Evolutionary conservation across 2,797 vertebrate genomes (phyloP).

Genomic region (Etheostoma perlongum): DNA sequence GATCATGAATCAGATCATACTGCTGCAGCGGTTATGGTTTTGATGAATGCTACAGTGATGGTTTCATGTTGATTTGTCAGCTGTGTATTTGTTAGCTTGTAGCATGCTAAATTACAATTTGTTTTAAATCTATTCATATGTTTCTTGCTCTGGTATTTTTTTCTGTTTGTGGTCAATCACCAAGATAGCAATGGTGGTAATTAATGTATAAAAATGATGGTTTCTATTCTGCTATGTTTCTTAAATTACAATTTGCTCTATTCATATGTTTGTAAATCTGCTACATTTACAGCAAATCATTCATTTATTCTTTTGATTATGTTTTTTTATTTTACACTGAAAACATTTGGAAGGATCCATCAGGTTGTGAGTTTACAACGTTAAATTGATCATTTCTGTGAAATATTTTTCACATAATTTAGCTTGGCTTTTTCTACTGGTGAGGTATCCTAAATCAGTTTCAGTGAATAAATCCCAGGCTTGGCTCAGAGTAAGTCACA

Average conservation of each 20-base stretch:
- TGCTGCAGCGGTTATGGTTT: background rate
- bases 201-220: background rate
- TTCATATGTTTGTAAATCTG: too few species aligned
- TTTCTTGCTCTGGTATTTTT: background rate
- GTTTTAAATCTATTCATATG: background rate
- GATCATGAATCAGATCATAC: slow-evolving; percentile 12
- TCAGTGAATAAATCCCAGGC: background rate
- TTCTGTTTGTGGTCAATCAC: background rate
- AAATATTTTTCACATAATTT: background rate
- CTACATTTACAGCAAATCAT: background rate
- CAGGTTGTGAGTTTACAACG: background rate
- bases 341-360: background rate
- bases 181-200: background rate
- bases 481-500: background rate
- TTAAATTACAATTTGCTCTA: too few species aligned
- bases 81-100: background rate
- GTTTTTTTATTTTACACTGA: background rate
- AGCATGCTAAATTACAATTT: background rate
- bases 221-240: too few species aligned
- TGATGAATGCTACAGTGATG: slow-evolving; percentile 12
- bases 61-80: background rate
- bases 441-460: background rate
- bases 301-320: background rate
- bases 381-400: background rate
- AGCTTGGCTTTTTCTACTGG: background rate